A percentile compares a stretch with the other conserved stretches of the same genome.
phyloP scores from a whole-genome alignment of 2,888 invertebrate species.

The Actias luna region DNA sequence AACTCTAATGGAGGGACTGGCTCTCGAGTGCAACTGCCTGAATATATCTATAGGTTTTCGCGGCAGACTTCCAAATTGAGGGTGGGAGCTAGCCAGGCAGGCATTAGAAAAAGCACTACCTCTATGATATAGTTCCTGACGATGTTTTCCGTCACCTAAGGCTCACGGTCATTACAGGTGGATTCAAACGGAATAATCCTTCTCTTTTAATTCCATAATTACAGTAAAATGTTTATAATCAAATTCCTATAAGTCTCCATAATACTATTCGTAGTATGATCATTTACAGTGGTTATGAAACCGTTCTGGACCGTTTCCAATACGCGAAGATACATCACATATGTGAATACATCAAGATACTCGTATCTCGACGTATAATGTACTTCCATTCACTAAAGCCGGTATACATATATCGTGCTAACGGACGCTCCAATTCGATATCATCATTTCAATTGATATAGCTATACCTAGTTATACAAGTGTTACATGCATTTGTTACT shows the following conservation, averaged over 20 bases:
- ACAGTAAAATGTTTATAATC: too few relatives aligned
- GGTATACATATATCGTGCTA: constrained; percentile 40
- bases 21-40: too few relatives aligned
- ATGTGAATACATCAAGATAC: constrained; percentile 35
- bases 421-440: constrained; percentile 36
- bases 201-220: too few relatives aligned
- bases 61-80: too few relatives aligned
- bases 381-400: constrained; percentile 42
- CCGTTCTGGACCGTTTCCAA: constrained; percentile 48
- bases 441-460: constrained; percentile 20
- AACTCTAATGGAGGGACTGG: too few relatives aligned
- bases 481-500: neutral
- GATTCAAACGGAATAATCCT: too few relatives aligned
- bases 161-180: too few relatives aligned
- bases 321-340: constrained; percentile 29
- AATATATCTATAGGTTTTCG: too few relatives aligned
- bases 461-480: constrained; percentile 12
- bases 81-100: too few relatives aligned
- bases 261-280: neutral
- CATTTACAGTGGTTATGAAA: constrained; percentile 12
- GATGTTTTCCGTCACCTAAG: too few relatives aligned
- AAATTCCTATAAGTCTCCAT: neutral
- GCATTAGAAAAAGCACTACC: too few relatives aligned
- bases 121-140: too few relatives aligned
- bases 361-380: constrained; percentile 35